Evolutionary conservation across 2,113 vertebrate species (phyloP).

Genomic region (Rhinopomastus cyanomelas): DNA sequence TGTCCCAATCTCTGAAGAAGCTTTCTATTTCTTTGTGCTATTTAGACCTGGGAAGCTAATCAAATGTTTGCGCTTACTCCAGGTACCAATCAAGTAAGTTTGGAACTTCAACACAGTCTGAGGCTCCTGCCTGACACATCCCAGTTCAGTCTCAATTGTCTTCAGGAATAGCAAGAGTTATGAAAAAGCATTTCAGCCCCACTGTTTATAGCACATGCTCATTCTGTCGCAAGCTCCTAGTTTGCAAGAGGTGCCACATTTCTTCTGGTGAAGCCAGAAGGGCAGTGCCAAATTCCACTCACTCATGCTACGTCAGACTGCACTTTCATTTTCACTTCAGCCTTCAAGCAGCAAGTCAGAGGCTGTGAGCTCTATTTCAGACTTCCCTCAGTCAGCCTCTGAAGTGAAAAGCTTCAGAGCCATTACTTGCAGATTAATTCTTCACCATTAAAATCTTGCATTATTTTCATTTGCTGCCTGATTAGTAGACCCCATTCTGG

Average conservation of each 20-base stretch:
- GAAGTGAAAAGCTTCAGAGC: neutral
- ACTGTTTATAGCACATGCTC: neutral
- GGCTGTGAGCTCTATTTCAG: fast-evolving
- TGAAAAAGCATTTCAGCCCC: neutral
- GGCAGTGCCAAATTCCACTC: neutral
- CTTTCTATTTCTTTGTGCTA: neutral
- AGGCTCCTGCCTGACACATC: neutral
- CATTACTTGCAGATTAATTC: neutral
- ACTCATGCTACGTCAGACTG: neutral
- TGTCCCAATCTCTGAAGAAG: neutral
- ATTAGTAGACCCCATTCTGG: neutral
- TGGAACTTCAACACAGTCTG: neutral
- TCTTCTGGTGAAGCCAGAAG: neutral
- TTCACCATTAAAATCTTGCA: neutral
- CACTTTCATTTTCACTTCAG: neutral
- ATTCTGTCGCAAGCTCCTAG: neutral
- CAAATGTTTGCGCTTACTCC: neutral
- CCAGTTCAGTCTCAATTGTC: neutral
- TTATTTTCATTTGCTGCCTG: neutral
- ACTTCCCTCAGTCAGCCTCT: neutral
- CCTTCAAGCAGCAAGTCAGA: neutral
- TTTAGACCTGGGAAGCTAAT: neutral
- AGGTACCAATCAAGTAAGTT: neutral
- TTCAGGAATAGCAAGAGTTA: neutral
- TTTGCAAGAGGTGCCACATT: neutral